Evolutionary conservation across 2,888 invertebrate genomes (phyloP).

Genomic region (Epsilonema sp.): DNA sequence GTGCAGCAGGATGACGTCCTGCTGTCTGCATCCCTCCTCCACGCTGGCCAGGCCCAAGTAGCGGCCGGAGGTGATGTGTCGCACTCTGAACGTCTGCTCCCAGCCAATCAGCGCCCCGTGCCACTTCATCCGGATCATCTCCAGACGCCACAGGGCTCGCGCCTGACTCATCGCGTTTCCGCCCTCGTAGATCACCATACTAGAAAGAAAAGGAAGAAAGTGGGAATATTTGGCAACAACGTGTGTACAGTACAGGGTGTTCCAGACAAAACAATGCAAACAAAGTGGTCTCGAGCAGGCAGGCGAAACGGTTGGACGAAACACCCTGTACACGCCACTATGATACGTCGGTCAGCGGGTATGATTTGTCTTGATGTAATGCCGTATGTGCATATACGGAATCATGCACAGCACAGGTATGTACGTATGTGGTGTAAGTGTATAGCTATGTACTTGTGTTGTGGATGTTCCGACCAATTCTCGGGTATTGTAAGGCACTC

Average conservation of each 20-base stretch:
- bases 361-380: too few species aligned
- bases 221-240: neutral
- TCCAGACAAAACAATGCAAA: too few species aligned
- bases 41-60: conserved; percentile 34
- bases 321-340: too few species aligned
- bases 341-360: too few species aligned
- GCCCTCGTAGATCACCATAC: conserved; percentile 95
- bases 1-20: conserved; percentile 46
- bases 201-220: conserved; percentile 30
- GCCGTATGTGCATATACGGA: too few species aligned
- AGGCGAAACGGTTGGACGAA: too few species aligned
- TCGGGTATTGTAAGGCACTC: conserved; percentile 91
- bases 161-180: conserved; percentile 96
- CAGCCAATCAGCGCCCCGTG: conserved; percentile 29
- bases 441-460: conserved; percentile 10
- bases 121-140: conserved; percentile 72
- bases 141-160: conserved; percentile 86
- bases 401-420: too few species aligned
- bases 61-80: conserved; percentile 68
- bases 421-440: neutral
- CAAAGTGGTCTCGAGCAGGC: too few species aligned
- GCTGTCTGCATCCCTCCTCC: too few species aligned
- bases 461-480: conserved; percentile 27
- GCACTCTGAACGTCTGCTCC: conserved; percentile 51
- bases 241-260: too few species aligned